A percentile compares a stretch with the other conserved stretches of the same genome.
These are phyloP conservation scores for Clupea harengus DNA, from an alignment of 2,113 vertebrate species.

Conservation along the genomic window DNA sequence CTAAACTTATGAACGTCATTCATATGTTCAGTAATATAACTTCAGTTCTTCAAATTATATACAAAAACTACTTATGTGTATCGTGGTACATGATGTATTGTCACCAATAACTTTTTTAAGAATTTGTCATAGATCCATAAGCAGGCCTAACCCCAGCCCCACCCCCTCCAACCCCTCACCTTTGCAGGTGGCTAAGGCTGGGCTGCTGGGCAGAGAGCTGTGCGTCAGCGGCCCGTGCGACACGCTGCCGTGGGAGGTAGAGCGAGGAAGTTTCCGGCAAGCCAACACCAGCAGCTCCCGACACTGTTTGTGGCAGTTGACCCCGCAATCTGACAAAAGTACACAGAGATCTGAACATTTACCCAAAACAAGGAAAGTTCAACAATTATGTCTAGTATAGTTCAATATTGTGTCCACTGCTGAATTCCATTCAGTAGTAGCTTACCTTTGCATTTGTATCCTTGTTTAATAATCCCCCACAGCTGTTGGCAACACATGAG, in stretches of 20 bases:
- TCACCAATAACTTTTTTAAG: no score
- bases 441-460: slow-evolving; percentile 98
- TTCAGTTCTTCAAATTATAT: not conserved
- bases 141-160: no score
- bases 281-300: slow-evolving; percentile 91
- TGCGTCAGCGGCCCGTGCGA: slow-evolving; percentile 66
- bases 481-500: slow-evolving; percentile 79
- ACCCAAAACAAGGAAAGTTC: not conserved
- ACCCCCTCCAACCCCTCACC: slow-evolving; percentile 60
- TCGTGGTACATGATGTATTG: not conserved
- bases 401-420: not conserved
- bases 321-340: slow-evolving; percentile 83
- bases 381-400: not conserved
- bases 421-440: not conserved
- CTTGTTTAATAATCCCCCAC: slow-evolving; percentile 99
- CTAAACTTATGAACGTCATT: not conserved
- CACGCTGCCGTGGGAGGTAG: slow-evolving; percentile 77
- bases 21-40: not conserved
- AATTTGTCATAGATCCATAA: no score
- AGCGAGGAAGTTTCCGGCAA: slow-evolving; percentile 85
- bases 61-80: not conserved
- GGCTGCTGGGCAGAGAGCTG: slow-evolving; percentile 89
- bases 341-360: not conserved
- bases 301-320: slow-evolving; percentile 97
- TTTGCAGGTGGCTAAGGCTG: slow-evolving; percentile 75